A percentile compares a stretch with the other conserved stretches of the same genome.
These are phyloP conservation scores for Nothura maculosa DNA, from an alignment of 2,797 vertebrate species.

Conservation along the genomic window DNA sequence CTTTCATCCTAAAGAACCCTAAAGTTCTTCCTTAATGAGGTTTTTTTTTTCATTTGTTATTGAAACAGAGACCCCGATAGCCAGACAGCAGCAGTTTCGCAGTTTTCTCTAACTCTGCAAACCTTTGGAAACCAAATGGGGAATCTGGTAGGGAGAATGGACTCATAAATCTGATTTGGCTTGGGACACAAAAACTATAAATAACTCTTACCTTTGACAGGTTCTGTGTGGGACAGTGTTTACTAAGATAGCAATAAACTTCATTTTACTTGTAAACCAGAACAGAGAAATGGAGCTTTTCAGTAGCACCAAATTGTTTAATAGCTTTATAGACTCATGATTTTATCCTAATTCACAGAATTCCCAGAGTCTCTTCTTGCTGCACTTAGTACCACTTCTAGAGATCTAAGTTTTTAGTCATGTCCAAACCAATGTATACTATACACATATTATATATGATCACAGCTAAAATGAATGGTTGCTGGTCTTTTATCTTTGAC, in stretches of 20 bases:
- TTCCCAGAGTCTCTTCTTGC: neutral
- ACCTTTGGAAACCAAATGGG: neutral
- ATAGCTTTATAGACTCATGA: neutral
- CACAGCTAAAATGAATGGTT: no score
- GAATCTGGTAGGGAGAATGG: neutral
- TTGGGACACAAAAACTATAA: neutral
- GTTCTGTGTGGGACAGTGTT: neutral
- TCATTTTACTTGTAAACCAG: neutral
- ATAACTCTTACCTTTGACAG: neutral
- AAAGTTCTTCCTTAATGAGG: neutral
- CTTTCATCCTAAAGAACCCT: neutral
- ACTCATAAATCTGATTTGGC: slow-evolving; percentile 21
- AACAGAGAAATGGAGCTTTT: neutral
- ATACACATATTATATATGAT: neutral
- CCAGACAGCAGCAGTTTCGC: neutral
- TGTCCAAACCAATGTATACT: neutral
- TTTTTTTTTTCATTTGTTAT: neutral
- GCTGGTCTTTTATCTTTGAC: no score
- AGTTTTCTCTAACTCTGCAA: neutral
- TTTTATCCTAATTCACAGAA: slow-evolving; percentile 10
- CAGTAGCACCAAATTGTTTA: neutral
- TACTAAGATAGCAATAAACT: neutral
- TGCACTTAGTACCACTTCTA: neutral
- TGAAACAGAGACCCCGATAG: slow-evolving; percentile 25
- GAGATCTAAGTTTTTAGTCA: neutral